Evolutionary conservation across 2,888 invertebrate genomes (phyloP), one percentile per base, ranked within the genome.

Genomic region (Lacanobia wlatinum): DNA sequence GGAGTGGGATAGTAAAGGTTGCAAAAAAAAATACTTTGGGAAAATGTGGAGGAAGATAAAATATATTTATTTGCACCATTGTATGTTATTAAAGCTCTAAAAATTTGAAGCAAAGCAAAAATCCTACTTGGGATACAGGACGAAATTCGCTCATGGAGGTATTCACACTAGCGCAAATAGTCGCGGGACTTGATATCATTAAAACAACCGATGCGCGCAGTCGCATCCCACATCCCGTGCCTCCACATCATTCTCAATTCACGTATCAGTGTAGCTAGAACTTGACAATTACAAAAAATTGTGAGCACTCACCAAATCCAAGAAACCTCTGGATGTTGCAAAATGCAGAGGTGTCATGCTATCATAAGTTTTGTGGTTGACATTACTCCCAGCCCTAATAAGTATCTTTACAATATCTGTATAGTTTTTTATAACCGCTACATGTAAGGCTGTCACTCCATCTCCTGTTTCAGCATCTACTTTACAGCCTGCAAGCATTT

Each of bases 381-480:
- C 96, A 88, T 97, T 92, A 50, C 97, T 96, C 14, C 97, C 97
- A 70, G 96, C 95, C 73, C 94, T 93, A 50, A 97, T 88, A 16
- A 97, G 90, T 68, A 96, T 90, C 67, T 95, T 94, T 0, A 97
- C 96, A 73, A 97, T 96, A 75, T 97, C 96, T 40, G 91, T 86
- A 86, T 97, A 96, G 66, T 97, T 97, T 80, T 95, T 96, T 53
- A 95, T 93, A 0, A 97, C 97, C 48, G 98, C 97, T 80, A 97
- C 95, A 91, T 98, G 98, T 60, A 98, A 92, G 0, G 98, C 97
- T 28, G 97, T 97, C 66, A 97, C 95, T 23, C 97, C 97, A 87
- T 97, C 97, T 9, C 96, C 96, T 82, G 97, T 97, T 46, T 97
- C 96, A 50, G 97, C 95, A 92, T 98, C 97, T 43, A 97, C 94